Evolutionary conservation across 2,113 vertebrate species (phyloP), one percentile per base, ranked within the genome.

Genomic region (Malaclemys terrapin): DNA sequence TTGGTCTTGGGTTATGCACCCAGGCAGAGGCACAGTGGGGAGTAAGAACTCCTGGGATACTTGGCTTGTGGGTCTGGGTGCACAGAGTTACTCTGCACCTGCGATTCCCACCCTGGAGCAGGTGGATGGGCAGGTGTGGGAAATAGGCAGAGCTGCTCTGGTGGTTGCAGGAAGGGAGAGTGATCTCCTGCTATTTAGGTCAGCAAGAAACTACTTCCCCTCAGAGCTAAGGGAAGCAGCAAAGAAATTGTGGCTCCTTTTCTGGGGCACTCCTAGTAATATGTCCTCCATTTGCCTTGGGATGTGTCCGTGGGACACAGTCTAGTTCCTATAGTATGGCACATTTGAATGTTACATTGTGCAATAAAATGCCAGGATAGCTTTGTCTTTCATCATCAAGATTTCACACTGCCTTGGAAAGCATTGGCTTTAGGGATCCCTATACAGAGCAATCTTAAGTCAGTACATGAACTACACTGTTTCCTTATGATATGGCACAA

Each of bases 391-490:
- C 75, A 88, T 1, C 75, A 16, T 42, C 2, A 42, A 91, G 79
- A 88, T 95, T 76, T 89, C 80, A 47, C 84, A 53, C 0, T 2
- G 25, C 53, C 85, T 88, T 86, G 75, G 38, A 81, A 93, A 91
- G 90, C 78, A 80, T 93, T 95, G 93, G n/a, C 72, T 80, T 38
- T 82, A 90, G 57, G 17, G 57, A 92, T 53, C 13, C 45, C 79
- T 93, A 42, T 3, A 85, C 88, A 50, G 84, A 57, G 47, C 65
- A 49, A n/a, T 82, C 75, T 54, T 47, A 89, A 91, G 53, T 89
- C 89, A 88, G 81, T 65, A 91, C 69, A 91, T 38, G 38, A 80
- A 82, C 54, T 12, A 3, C 69, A 35, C n/a, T 3, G 8, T 92
- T 96, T 84, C 85, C 85, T 47, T 57, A 90, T 13, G 72, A 56